Evolutionary conservation across 2,113 vertebrate genomes (phyloP).

Genomic region (Pomatorhinus ruficollis): DNA sequence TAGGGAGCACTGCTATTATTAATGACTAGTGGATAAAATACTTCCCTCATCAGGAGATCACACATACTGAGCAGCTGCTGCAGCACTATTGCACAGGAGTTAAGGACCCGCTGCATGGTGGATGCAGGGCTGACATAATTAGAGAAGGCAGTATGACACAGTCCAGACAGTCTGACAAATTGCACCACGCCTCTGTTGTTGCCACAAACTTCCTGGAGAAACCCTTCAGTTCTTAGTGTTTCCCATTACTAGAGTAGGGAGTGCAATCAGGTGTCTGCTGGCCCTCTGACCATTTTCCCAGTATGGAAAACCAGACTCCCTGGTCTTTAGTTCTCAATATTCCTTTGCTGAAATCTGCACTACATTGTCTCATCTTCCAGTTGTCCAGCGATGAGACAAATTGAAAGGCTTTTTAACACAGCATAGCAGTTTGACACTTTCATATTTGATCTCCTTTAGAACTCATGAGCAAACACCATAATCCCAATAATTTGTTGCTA

Average conservation of each 20-base stretch:
- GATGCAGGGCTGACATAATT: not conserved
- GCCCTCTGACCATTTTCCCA: not conserved
- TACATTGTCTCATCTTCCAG: not conserved
- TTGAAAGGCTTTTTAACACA: not conserved
- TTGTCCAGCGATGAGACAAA: not conserved
- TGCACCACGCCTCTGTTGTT: not conserved
- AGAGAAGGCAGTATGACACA: not conserved
- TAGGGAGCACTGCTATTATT: not conserved
- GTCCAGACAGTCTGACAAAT: not conserved
- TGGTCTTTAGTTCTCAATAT: not conserved
- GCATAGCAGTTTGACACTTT: not conserved
- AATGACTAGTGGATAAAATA: not conserved
- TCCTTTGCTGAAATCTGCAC: not conserved
- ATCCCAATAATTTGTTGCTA: not conserved
- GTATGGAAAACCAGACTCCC: not conserved
- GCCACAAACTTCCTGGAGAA: not conserved
- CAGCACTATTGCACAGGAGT: not conserved
- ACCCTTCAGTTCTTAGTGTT: not conserved
- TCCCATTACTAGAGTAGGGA: not conserved
- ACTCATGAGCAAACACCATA: not conserved
- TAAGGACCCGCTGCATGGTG: not conserved
- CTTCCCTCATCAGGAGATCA: not conserved
- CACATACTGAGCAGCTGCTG: not conserved
- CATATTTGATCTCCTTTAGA: not conserved
- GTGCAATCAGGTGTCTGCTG: fast-evolving